Conservation (phyloP, 2,113 vertebrate genomes). For the Misgurnus mizolepis region DNA sequence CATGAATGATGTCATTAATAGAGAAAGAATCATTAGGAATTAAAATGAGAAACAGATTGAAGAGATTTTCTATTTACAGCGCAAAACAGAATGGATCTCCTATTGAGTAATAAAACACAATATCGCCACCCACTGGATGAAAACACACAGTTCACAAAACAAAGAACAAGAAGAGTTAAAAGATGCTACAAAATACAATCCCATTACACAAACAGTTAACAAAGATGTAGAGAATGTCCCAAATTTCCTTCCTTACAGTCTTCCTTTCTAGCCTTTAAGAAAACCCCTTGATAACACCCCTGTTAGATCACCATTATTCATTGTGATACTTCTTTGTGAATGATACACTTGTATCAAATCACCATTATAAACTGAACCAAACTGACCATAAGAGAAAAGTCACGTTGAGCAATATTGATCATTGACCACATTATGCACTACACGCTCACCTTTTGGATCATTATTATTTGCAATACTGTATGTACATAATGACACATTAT, state of each 20-base stretch:
- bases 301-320: background rate
- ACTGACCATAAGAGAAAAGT: background rate
- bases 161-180: slow-evolving; percentile 33
- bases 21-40: background rate
- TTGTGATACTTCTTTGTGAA: background rate
- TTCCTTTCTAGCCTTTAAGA: slow-evolving; percentile 17
- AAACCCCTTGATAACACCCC: background rate
- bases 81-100: slow-evolving; percentile 34
- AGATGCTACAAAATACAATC: slow-evolving; percentile 40
- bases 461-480: background rate
- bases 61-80: slow-evolving; percentile 1
- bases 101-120: slow-evolving; percentile 49
- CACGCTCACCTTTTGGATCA: background rate
- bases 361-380: slow-evolving; percentile 29
- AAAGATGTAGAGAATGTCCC: slow-evolving; percentile 4
- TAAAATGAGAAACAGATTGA: slow-evolving; percentile 26
- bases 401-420: slow-evolving; percentile 10
- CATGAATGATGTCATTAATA: slow-evolving; percentile 4
- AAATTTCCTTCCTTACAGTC: slow-evolving; percentile 10
- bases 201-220: slow-evolving; percentile 1
- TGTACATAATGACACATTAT: slow-evolving; percentile 2
- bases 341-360: slow-evolving; percentile 18
- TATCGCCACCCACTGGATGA: slow-evolving; percentile 55
- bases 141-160: slow-evolving; percentile 26
- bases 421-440: too few relatives aligned